phyloP scores from a whole-genome alignment of 2,888 invertebrate species.

The Muscina levida region DNA sequence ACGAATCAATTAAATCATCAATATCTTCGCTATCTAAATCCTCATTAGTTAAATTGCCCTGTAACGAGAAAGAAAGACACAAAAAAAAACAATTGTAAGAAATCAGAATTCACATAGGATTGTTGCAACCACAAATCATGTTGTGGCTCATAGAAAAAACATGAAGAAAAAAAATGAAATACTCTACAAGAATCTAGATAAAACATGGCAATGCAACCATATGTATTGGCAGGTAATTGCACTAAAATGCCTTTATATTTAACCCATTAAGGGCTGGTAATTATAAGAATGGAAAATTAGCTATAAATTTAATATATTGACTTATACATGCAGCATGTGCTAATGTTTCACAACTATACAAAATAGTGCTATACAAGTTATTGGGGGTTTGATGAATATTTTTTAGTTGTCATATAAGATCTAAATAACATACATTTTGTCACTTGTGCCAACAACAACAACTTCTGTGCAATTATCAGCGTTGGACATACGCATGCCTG shows the following conservation, averaged over 20 bases:
- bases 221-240: background rate
- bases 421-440: too few relatives aligned
- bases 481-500: too few relatives aligned
- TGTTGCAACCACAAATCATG: background rate
- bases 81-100: background rate
- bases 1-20: slow-evolving; percentile 66
- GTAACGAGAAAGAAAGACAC: background rate
- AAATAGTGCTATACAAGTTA: too few relatives aligned
- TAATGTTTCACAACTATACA: too few relatives aligned
- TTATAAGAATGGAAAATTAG: too few relatives aligned
- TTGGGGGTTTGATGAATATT: too few relatives aligned
- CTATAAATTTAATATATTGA: too few relatives aligned
- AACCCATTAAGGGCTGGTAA: background rate
- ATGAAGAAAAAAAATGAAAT: background rate
- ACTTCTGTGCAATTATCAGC: too few relatives aligned
- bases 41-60: slow-evolving; percentile 74
- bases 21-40: slow-evolving; percentile 69
- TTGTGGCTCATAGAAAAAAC: background rate
- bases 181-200: slow-evolving; percentile 18
- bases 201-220: background rate
- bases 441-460: too few relatives aligned
- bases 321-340: too few relatives aligned
- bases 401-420: too few relatives aligned
- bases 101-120: background rate
- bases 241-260: background rate